Evolutionary conservation across 92 coral and sea anemone species (phyloP), one percentile per base, ranked within the genome.

Genomic region (Scolanthus callimorphus): DNA sequence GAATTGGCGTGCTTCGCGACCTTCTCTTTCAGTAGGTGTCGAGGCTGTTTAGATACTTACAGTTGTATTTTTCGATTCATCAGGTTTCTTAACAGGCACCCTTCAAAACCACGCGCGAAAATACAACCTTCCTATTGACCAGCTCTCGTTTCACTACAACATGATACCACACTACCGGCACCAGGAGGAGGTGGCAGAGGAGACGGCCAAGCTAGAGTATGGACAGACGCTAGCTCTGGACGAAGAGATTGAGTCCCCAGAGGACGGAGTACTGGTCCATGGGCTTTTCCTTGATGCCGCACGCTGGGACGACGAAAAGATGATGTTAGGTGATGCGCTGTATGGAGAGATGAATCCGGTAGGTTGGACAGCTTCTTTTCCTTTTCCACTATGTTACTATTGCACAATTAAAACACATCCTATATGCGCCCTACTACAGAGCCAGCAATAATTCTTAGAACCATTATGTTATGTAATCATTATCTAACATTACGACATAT

Each of bases 301-400:
- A 9, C 88, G 90, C 20, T 94, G 99, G 99, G 83, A 94, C 31
- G 90, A 94, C 50, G 90, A 94, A 4, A 80, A 60, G 6, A 84
- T 94, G 97, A 64, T 89, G 84, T 58, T 94, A 28, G 95, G 91
- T 12, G 99, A 94, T 66, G 95, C 99, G 2, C 77, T 56, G 3
- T 84, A 91, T 59, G 99, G 96, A 27, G 90, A 84, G 21, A 94
- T 94, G 99, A 94, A 94, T 57, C 99, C 99, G 78, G 99, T 94
- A 59, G 44, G 79, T 57, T 23, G n/a, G n/a, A n/a, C n/a, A n/a
- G n/a, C n/a, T n/a, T n/a, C n/a, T n/a, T n/a, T n/a, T n/a, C n/a
- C n/a, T n/a, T n/a, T n/a, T n/a, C n/a, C n/a, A n/a, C n/a, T n/a
- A n/a, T n/a, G n/a, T n/a, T n/a, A n/a, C n/a, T n/a, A n/a, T n/a